Evolutionary conservation across 1,140 invertebrate species (phyloP).

Genomic region (Drosophila triauraria): DNA sequence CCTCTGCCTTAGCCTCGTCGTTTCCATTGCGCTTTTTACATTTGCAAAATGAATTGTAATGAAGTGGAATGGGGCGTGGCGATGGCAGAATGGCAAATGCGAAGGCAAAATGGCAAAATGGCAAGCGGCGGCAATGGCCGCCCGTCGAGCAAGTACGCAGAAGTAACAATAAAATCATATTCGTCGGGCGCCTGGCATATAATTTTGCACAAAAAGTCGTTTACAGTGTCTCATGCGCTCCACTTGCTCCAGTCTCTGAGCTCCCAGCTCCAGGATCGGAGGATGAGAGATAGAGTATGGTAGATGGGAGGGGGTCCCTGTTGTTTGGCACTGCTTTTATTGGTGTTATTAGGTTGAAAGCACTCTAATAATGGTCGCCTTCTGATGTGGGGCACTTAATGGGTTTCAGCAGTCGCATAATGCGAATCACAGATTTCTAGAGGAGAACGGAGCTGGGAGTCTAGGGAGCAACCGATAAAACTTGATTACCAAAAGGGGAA

Average conservation of each 20-base stretch:
- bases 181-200: slow-evolving; percentile 74
- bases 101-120: slow-evolving; percentile 7
- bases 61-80: slow-evolving; percentile 67
- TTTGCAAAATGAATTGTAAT: slow-evolving; percentile 84
- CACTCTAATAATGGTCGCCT: slow-evolving; percentile 70
- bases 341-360: slow-evolving; percentile 82
- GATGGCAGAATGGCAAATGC: slow-evolving; percentile 3
- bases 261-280: slow-evolving; percentile 3
- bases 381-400: slow-evolving; percentile 73
- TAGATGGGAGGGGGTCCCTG: slow-evolving; percentile 23
- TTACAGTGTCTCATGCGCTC: slow-evolving; percentile 61
- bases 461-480: slow-evolving; percentile 53
- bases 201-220: slow-evolving; percentile 73
- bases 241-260: slow-evolving; percentile 21
- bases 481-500: slow-evolving; percentile 31
- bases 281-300: slow-evolving; percentile 2
- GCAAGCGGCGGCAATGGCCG: slow-evolving; percentile 57
- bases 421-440: slow-evolving; percentile 78
- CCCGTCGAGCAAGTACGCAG: slow-evolving; percentile 46
- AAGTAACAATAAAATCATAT: slow-evolving; percentile 81
- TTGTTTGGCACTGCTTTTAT: slow-evolving; percentile 75
- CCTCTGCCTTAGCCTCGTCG: slow-evolving; percentile 15
- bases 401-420: slow-evolving; percentile 74
- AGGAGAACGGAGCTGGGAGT: slow-evolving; percentile 3
- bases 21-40: slow-evolving; percentile 69